Conservation (phyloP, 2,797 vertebrate genomes). For the Chelidonichthys spinosus region DNA sequence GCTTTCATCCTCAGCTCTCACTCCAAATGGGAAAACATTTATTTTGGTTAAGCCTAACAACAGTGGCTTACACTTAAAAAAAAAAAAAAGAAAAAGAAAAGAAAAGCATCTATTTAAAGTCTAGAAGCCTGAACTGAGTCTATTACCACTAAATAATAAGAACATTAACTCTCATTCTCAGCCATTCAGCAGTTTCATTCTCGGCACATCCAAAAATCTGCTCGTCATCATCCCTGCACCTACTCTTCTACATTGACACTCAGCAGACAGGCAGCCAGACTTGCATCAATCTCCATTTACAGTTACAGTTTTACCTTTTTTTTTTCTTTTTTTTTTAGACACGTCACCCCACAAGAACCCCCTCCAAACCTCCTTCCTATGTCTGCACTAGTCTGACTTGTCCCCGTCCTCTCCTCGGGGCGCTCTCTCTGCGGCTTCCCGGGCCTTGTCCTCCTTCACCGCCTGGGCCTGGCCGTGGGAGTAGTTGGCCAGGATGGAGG, state of each 20-base stretch:
- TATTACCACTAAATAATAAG: slow-evolving; percentile 71
- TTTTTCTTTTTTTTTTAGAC: slow-evolving; percentile 7
- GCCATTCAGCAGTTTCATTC: slow-evolving; percentile 62
- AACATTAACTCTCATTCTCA: slow-evolving; percentile 61
- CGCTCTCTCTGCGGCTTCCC: slow-evolving; percentile 84
- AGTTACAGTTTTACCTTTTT: slow-evolving; percentile 54
- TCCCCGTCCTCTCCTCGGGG: slow-evolving; percentile 92
- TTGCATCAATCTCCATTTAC: slow-evolving; percentile 65
- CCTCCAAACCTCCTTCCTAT: slow-evolving; percentile 27
- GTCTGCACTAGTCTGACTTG: slow-evolving; percentile 90
- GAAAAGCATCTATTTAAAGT: slow-evolving; percentile 68
- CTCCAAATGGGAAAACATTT: slow-evolving; percentile 55
- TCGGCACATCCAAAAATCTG: slow-evolving; percentile 58
- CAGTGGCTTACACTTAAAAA: slow-evolving; percentile 56
- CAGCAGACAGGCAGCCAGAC: slow-evolving; percentile 64
- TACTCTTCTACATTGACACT: slow-evolving; percentile 57
- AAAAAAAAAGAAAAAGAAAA: slow-evolving; percentile 41
- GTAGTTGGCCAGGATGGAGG: slow-evolving; percentile 92
- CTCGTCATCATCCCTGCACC: slow-evolving; percentile 60
- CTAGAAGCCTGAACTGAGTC: slow-evolving; percentile 75
- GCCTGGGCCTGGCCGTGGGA: slow-evolving; percentile 90
- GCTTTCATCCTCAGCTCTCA: slow-evolving; percentile 48
- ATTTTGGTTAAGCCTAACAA: slow-evolving; percentile 59
- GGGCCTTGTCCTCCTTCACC: slow-evolving; percentile 95
- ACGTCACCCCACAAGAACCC: neutral